Conservation (phyloP, 1,140 invertebrate species). For the Akabosia matsudoensis region DNA sequence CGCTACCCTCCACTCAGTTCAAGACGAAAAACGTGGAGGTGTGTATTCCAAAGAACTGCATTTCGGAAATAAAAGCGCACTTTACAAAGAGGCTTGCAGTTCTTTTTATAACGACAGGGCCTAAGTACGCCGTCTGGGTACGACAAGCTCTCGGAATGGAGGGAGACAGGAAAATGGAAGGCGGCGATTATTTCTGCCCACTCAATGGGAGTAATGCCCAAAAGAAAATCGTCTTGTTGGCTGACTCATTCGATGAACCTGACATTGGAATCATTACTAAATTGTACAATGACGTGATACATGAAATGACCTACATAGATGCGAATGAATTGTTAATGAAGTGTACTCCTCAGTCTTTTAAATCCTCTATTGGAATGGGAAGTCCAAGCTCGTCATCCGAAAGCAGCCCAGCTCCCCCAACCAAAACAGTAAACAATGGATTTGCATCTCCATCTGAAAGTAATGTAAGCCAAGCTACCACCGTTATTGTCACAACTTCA, state of each 20-base stretch:
- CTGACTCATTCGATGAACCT: neutral
- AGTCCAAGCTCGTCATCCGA: neutral
- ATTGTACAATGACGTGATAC: neutral
- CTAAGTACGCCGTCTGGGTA: slow-evolving; percentile 25
- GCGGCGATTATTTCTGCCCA: neutral
- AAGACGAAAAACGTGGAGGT: neutral
- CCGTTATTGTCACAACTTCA: no score
- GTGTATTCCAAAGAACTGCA: neutral
- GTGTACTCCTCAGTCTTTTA: neutral
- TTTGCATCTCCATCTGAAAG: no score
- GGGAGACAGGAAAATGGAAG: neutral
- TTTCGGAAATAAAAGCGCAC: neutral
- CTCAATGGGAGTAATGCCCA: neutral
- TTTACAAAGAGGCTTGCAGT: neutral
- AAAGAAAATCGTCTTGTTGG: neutral
- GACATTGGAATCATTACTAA: neutral
- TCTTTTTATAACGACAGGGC: slow-evolving; percentile 29
- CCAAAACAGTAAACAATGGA: no score
- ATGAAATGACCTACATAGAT: neutral
- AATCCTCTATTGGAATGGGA: neutral
- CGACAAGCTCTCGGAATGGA: slow-evolving; percentile 16
- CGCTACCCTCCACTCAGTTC: neutral
- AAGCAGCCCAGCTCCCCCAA: neutral
- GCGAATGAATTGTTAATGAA: slow-evolving; percentile 8
- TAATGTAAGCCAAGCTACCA: no score